Conservation (phyloP, 2,888 invertebrate genomes). For the Disparrhopalites patrizii region DNA sequence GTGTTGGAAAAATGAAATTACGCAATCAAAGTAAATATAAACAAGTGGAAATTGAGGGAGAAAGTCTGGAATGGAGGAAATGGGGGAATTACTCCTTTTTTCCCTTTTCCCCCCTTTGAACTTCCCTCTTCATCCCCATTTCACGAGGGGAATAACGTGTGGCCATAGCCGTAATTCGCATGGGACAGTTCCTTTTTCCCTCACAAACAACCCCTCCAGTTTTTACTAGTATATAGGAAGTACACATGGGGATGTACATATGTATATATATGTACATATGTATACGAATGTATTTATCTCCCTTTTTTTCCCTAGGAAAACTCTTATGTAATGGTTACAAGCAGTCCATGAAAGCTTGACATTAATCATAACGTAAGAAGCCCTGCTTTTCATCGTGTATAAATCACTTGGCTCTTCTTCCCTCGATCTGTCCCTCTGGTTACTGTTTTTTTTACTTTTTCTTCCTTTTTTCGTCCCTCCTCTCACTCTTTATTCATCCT, state of each 20-base stretch:
- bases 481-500: no score
- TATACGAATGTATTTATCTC: no score
- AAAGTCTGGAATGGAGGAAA: neutral
- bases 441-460: no score
- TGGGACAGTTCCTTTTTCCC: neutral
- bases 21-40: no score
- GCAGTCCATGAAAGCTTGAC: constrained; percentile 38
- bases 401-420: constrained; percentile 28
- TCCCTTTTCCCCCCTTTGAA: neutral
- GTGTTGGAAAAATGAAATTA: no score
- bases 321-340: neutral
- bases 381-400: constrained; percentile 39
- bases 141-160: neutral
- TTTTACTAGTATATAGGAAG: no score
- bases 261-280: no score
- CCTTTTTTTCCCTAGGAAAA: neutral
- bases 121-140: neutral
- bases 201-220: no score
- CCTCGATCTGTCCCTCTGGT: no score
- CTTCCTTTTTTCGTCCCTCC: neutral
- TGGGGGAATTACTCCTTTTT: neutral
- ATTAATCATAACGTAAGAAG: constrained; percentile 42
- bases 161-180: constrained; percentile 2
- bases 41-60: constrained; percentile 4
- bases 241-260: no score